phyloP scores from a whole-genome alignment of 2,797 vertebrate species.

The Buceros bicornis region DNA sequence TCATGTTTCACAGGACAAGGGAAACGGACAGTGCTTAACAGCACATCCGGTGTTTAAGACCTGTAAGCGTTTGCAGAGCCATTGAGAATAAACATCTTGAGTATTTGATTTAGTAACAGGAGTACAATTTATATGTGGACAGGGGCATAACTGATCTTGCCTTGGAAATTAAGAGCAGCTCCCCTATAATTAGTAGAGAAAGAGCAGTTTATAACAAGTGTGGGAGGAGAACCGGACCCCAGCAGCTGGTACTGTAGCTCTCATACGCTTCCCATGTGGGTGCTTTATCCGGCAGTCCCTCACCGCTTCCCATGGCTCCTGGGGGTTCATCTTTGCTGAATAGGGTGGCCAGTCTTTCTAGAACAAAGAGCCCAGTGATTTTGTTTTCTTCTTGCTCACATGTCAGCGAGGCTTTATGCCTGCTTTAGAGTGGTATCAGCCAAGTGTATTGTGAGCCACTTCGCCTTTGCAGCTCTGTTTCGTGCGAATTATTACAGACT shows the following conservation, averaged over 20 bases:
- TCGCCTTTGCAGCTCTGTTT: not conserved
- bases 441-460: not conserved
- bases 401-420: not conserved
- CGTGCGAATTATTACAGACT: not conserved
- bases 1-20: not conserved
- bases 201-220: not conserved
- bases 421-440: not conserved
- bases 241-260: not conserved
- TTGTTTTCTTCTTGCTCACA: not conserved
- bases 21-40: not conserved
- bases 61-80: not conserved
- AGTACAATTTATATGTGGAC: not conserved
- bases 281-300: not conserved
- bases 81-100: not conserved
- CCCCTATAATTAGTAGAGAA: not conserved
- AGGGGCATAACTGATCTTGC: not conserved
- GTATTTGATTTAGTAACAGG: not conserved
- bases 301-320: not conserved
- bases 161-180: not conserved
- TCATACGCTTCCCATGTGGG: not conserved
- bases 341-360: not conserved
- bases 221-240: not conserved
- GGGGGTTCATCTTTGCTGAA: not conserved
- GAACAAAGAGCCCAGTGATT: not conserved
- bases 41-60: not conserved